Base-by-base conservation (phyloP, 2,797 vertebrate species). In the Chaunax sp. region DNA sequence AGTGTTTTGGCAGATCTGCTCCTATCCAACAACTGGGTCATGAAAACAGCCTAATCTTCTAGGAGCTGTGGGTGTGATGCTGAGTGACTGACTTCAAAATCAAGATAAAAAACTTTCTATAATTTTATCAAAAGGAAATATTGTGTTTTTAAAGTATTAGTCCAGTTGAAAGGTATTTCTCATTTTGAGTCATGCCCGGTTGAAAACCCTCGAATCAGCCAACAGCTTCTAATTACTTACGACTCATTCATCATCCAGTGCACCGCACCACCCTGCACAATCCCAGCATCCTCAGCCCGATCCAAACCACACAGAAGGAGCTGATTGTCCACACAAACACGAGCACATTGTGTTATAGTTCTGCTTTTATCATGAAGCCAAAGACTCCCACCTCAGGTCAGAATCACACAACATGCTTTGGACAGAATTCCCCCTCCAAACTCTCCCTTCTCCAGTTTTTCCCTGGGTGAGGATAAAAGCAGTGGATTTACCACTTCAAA, bases 1-100 rank as follows among this genome's bases (percentile, higher is more conserved):
- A 87, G 71, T 87, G 85, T 91, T 92, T 89, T 72, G 65, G 38
- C 84, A 91, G 80, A 78, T 69, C 43, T 45, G 47, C 62, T 56
- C 54, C 61, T 72, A 50, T 68, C 63, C 67, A 69, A 75, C 82
- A 83, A 77, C 66, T 80, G 12, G 60, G 53, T 57, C 69, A 68
- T 80, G 64, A 77, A 69, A 87, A 75, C 77, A 79, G 49, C 50
- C 19, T 33, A 64, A 59, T 57, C 71, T 74, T 43, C 40, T 30
- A 71, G 67, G 73, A 84, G 70, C 66, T 58, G 66, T 23, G 69
- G 74, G 70, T 60, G 67, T 13, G 55, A 37, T 53, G 60, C 4
- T 40, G 38, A 15, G 4, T 40, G 35, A 38, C 9, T 38, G 35
- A 38, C 35, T 38, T 38, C 9, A 3, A 38, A 38, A 38, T 38